phyloP scores from a whole-genome alignment of 2,888 invertebrate genomes.

The Catocala nupta region DNA sequence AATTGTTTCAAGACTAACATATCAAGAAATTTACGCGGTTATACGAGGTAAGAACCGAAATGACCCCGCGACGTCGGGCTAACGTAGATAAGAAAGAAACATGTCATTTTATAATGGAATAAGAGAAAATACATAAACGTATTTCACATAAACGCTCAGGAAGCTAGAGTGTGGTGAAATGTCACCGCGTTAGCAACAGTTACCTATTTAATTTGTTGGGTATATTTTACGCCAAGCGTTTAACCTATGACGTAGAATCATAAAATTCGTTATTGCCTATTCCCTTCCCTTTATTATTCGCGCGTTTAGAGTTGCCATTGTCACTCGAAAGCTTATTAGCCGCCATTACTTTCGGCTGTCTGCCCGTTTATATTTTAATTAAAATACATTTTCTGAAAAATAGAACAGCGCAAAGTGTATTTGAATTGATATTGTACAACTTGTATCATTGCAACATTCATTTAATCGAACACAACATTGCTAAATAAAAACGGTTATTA shows the following conservation, averaged over 20 bases:
- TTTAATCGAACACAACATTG: too few relatives aligned
- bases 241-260: constrained; percentile 59
- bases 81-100: constrained; percentile 26
- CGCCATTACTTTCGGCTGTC: constrained; percentile 63
- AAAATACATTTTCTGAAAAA: constrained; percentile 39
- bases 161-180: constrained; percentile 29
- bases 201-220: constrained; percentile 44
- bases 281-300: constrained; percentile 55
- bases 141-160: constrained; percentile 22
- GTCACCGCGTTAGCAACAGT: constrained; percentile 36
- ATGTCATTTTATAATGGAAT: constrained; percentile 27
- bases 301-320: constrained; percentile 56
- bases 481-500: too few relatives aligned
- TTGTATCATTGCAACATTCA: background rate
- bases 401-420: constrained; percentile 7
- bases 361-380: constrained; percentile 54
- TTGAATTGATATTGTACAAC: constrained; percentile 3
- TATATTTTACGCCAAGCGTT: constrained; percentile 42
- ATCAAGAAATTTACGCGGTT: constrained; percentile 48
- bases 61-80: constrained; percentile 39
- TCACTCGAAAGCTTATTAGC: constrained; percentile 66
- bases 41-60: constrained; percentile 45
- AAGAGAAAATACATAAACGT: constrained; percentile 26
- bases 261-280: constrained; percentile 64
- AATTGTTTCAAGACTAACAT: constrained; percentile 55